Conservation (phyloP, 2,113 vertebrate genomes). For the Scatophagus argus region DNA sequence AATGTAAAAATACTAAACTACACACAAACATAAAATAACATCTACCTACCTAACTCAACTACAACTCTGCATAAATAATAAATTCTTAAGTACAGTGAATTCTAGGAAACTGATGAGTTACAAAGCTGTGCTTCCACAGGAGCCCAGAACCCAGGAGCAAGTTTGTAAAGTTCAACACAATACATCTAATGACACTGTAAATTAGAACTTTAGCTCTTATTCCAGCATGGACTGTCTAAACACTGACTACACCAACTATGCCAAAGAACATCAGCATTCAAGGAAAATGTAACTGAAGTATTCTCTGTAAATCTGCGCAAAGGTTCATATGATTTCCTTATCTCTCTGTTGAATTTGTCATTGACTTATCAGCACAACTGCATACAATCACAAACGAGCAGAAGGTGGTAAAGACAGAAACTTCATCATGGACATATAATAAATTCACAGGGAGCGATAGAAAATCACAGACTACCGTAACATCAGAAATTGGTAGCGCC, state of each 20-base stretch:
- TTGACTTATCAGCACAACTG: neutral
- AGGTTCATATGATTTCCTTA: neutral
- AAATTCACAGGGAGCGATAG: neutral
- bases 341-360: neutral
- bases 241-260: neutral
- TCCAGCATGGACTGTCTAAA: neutral
- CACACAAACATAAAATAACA: too few species aligned
- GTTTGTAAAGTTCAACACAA: neutral
- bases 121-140: too few species aligned
- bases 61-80: too few species aligned
- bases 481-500: neutral
- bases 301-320: neutral
- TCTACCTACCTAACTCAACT: too few species aligned
- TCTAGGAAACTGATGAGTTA: too few species aligned
- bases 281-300: neutral
- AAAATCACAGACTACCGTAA: neutral
- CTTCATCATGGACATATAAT: neutral
- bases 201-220: neutral
- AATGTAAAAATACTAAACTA: too few species aligned
- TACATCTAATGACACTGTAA: neutral
- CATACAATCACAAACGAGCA: conserved; percentile 2
- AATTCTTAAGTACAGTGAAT: too few species aligned
- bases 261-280: neutral
- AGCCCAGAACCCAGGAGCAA: too few species aligned
- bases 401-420: neutral